Conservation (phyloP, 2,888 invertebrate species). For the Taenaris catops region DNA sequence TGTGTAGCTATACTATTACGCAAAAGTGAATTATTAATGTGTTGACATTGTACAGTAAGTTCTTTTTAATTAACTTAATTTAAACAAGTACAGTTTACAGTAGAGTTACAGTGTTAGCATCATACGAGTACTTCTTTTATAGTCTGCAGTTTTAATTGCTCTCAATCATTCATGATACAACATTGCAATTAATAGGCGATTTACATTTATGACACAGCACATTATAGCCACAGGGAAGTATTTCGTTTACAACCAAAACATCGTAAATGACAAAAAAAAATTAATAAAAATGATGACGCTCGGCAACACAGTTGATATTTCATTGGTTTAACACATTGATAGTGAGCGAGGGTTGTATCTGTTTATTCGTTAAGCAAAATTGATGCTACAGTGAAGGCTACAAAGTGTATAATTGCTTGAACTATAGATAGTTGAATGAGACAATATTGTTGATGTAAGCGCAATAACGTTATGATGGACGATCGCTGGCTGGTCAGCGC, state of each 20-base stretch:
- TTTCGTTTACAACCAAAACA: slow-evolving; percentile 1
- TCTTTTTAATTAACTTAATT: no score
- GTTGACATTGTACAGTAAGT: no score
- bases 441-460: slow-evolving; percentile 78
- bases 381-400: slow-evolving; percentile 10
- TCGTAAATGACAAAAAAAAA: slow-evolving; percentile 5
- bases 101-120: no score
- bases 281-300: slow-evolving; percentile 14
- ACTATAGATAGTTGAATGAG: slow-evolving; percentile 34
- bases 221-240: slow-evolving; percentile 35
- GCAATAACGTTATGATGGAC: slow-evolving; percentile 75
- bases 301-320: slow-evolving; percentile 14
- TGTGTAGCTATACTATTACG: no score
- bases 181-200: slow-evolving; percentile 32
- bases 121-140: no score
- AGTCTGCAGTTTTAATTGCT: slow-evolving; percentile 3
- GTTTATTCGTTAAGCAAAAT: slow-evolving; percentile 7
- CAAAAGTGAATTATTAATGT: no score
- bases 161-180: slow-evolving; percentile 4
- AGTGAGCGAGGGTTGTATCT: slow-evolving; percentile 10
- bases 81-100: no score
- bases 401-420: slow-evolving; percentile 30
- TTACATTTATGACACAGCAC: slow-evolving; percentile 47
- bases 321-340: slow-evolving; percentile 13
- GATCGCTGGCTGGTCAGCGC: slow-evolving; percentile 63